Conservation (phyloP, 2,113 vertebrate genomes). For the Vanacampus margaritifer region DNA sequence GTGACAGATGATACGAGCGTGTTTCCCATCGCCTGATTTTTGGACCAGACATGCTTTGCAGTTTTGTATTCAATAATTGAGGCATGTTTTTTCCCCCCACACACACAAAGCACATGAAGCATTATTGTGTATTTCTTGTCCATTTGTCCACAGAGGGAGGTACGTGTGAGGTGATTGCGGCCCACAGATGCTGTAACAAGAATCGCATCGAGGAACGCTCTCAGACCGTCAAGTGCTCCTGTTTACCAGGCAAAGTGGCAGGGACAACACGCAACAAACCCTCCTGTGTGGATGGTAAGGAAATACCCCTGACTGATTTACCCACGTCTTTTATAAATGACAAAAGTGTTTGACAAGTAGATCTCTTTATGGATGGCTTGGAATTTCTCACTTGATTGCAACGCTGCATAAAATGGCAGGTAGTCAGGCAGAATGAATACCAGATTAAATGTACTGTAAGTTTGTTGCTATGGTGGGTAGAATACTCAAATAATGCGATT, state of each 20-base stretch:
- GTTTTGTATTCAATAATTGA: not conserved
- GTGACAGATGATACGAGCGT: no score
- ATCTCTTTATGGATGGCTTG: not conserved
- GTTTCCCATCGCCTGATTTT: no score
- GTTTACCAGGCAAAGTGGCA: constrained; percentile 97
- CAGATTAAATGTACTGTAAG: no score
- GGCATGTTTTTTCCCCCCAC: not conserved
- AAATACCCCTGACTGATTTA: constrained; percentile 3
- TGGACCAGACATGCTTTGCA: no score
- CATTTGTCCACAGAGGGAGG: constrained; percentile 87
- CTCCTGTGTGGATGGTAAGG: constrained; percentile 96
- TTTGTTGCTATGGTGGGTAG: not conserved
- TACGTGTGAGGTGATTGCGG: constrained; percentile 97
- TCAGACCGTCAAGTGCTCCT: constrained; percentile 98
- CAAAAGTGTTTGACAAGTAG: not conserved
- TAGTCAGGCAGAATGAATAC: no score
- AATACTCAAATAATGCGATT: not conserved
- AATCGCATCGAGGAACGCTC: constrained; percentile 98
- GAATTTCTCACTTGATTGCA: not conserved
- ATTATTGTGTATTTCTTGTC: constrained; percentile 24
- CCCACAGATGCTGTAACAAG: constrained; percentile 99
- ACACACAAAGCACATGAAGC: not conserved
- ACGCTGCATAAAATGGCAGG: not conserved
- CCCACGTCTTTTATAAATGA: not conserved
- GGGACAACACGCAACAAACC: constrained; percentile 98